Base-by-base conservation (phyloP, 2,113 vertebrate species). In the Sakesphorus luctuosus region DNA sequence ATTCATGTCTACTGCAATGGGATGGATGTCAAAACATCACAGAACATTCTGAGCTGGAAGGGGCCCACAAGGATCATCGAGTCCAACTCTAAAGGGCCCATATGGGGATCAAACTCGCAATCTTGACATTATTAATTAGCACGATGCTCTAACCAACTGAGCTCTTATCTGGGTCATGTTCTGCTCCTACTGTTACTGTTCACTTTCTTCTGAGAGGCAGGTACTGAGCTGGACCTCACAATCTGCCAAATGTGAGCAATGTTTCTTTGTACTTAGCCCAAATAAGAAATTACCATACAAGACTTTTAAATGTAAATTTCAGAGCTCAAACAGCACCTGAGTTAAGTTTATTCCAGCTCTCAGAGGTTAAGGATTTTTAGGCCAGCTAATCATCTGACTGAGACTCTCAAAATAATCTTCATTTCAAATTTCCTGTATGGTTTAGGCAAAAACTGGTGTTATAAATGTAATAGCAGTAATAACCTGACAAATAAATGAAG, bases 11-110 rank as follows among this genome's bases (percentile, higher is more conserved):
- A 19, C 44, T 76, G 72, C 40, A 21, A 11, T 3, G 62, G 53
- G 62, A 76, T 1, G 4, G n/a, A 52, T 0, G 0, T 36, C 53
- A 36, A 0, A 0, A 6, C 0, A 2, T 40, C 18, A 40, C 61
- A 40, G 18, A 63, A 40, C 29, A 63, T 43, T 29, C 38, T 43
- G 38, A 20, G 38, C 29, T 63, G 61, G 61, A 63, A 59, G n/a
- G 10, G n/a, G 33, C n/a, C 21, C n/a, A 25, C 9, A 25, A 36
- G 61, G 36, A 40, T 29, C 36, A 40, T 38, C 3, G 2, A 63
- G 36, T 40, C 36, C 61, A 18, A 5, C 61, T 63, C 61, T 40
- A 38, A 61, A 62, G 28, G 28, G 61, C 38, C 61, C 38, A 43
- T 7, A 43, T 29, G 26, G 38, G 38, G 12, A 63, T 43, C 61